Base-by-base conservation (phyloP, 2,113 vertebrate genomes). In the Anthoscopus minutus region DNA sequence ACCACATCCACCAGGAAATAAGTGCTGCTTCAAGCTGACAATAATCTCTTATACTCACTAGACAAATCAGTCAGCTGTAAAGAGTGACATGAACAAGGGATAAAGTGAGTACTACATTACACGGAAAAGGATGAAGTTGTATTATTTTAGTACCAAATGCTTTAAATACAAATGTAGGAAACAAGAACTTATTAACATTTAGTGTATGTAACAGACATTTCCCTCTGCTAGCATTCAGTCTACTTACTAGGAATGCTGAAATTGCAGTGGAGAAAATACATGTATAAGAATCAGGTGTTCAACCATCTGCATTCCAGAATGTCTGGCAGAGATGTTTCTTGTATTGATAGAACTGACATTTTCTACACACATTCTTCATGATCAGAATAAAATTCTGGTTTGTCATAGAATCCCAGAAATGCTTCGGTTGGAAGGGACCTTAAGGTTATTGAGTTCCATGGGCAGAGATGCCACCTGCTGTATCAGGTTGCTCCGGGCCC, bases 1-100 rank as follows among this genome's bases (percentile, higher is more conserved):
- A 67, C 35, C 80, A 81, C 60, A 88, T 33, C 40, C 25, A 60
- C 38, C 47, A 69, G 73, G 62, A 93, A 94, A 94, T 50, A 78
- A 86, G 77, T 62, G n/a, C 15, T 74, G 40, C 58, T 81, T 91
- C 69, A 50, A 38, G 42, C 54, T 83, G 40, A 72, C 38, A 72
- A 23, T 74, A 58, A 81, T 40, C 19, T 53, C 44, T 66, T 50
- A 72, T 18, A 23, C 25, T 79, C n/a, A 38, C 42, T 58, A 70
- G 65, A 85, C 40, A 69, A 81, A 72, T 73, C 77, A 88, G 37
- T n/a, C 37, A 44, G 53, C 50, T 96, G 71, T 25, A 57, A 90
- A 86, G 67, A 27, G 38, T 77, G 82, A 93, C 67, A 81, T 28
- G 66, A 91, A 81, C 60, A 91, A 51, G n/a, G 61, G 35, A 81